Conservation (phyloP, 2,797 vertebrate species). For the Columba guinea region DNA sequence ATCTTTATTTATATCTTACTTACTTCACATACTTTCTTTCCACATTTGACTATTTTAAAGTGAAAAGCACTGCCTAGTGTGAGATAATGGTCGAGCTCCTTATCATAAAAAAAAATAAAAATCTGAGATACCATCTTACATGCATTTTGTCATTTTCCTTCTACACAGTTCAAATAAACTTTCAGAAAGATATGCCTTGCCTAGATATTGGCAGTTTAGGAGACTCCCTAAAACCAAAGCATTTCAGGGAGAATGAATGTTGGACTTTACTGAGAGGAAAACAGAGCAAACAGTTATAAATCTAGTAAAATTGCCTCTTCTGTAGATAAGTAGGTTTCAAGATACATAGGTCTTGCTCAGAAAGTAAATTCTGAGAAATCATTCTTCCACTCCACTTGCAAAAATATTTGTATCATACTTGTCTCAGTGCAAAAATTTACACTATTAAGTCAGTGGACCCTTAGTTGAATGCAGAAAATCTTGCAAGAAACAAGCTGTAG, state of each 20-base stretch:
- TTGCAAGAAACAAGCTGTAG: background rate
- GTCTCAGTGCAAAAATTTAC: background rate
- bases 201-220: background rate
- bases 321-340: background rate
- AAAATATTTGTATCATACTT: background rate
- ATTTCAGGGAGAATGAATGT: conserved; percentile 6
- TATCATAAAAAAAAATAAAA: background rate
- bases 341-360: background rate
- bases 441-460: background rate
- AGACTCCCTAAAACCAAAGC: background rate
- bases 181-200: conserved; percentile 8
- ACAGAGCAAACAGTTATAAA: background rate
- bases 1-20: background rate
- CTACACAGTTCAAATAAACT: conserved; percentile 21
- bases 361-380: background rate
- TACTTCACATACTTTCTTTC: background rate
- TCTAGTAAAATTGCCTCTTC: background rate
- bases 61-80: background rate
- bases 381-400: background rate
- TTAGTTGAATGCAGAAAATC: background rate
- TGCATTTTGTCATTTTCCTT: background rate
- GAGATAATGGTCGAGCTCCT: background rate
- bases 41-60: background rate
- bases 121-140: background rate
- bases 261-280: background rate